These are phyloP conservation scores for Arctopsyche grandis DNA, from an alignment of 1,140 invertebrate species.

Conservation along the genomic window DNA sequence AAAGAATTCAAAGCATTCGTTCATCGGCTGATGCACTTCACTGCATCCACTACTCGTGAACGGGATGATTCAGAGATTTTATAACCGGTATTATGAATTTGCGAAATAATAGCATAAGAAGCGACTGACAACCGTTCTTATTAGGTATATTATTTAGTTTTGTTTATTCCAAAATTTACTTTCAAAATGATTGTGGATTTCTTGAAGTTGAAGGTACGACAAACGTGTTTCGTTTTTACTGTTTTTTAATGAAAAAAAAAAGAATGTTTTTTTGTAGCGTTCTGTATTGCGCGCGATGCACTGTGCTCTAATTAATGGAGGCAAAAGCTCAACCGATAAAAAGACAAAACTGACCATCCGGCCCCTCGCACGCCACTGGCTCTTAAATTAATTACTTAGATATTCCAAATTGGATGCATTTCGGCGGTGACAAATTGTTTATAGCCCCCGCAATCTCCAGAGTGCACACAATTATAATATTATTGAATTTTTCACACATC, in stretches of 20 bases:
- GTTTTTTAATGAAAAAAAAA: too few relatives aligned
- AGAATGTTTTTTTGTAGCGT: too few relatives aligned
- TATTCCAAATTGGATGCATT: conserved; percentile 5
- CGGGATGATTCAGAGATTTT: background rate
- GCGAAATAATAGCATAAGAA: background rate
- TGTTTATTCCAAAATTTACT: too few relatives aligned
- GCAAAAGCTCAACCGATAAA: conserved; percentile 9
- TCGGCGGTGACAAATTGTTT: conserved; percentile 17
- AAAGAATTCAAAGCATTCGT: conserved; percentile 22
- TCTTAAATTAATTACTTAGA: conserved; percentile 6
- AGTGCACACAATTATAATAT: too few relatives aligned
- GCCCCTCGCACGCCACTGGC: background rate
- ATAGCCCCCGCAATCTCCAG: background rate
- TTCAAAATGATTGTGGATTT: too few relatives aligned
- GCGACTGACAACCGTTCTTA: too few relatives aligned
- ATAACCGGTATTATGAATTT: background rate
- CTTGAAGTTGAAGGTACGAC: too few relatives aligned
- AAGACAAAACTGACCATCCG: conserved; percentile 22
- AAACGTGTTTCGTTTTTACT: too few relatives aligned
- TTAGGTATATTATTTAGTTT: too few relatives aligned
- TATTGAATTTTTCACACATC: too few relatives aligned
- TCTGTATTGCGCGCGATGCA: too few relatives aligned
- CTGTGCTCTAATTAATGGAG: conserved; percentile 13
- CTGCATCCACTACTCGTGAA: background rate
- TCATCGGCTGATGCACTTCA: conserved; percentile 2